Base-by-base conservation (phyloP, 2,888 invertebrate genomes). In the Rhimphoctona megacephalus region DNA sequence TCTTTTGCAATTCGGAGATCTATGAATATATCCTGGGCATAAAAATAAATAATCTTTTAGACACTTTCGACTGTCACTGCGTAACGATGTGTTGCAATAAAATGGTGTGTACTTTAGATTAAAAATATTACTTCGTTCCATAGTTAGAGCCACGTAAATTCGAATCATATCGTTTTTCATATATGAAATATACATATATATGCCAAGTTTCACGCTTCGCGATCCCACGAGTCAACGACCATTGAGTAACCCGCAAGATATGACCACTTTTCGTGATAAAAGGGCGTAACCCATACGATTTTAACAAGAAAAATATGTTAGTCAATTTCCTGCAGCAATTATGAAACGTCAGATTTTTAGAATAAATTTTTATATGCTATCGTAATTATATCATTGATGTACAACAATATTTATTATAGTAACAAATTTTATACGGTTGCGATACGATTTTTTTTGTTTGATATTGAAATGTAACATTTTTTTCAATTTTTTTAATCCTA, bases 191-290 rank as follows among this genome's bases (percentile, higher is more conserved):
- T 67, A n/a, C 39, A 43, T n/a, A 46, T 43, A 25, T 17, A 14
- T 30, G 70, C 25, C 19, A 49, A 30, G 46, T 49, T 22, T 49
- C 70, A 25, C 70, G 70, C 70, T 22, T 25, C 9, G 39, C 39
- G 5, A 30, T 25, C 14, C 19, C 70, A 46, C 70, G 70, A 70
- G 46, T 70, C 46, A 70, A 70, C 70, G 39, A 30, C 14, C 70
- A 70, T 70, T 70, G 70, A 39, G 70, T 39, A 70, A 70, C 39
- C 30, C 70, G 9, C 30, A 22, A 22, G 70, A 46, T 46, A 49
- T 17, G 11, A 22, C 14, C 49, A 36, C 36, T 66, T 22, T 69
- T n/a, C 25, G 69, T 43, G 11, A 61, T 30, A 69, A 39, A 66
- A 66, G 36, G 33, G 66, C n/a, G n/a, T 66, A 61, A 61, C 25